Base-by-base conservation (phyloP, 2,888 invertebrate species). In the Scaeva pyrastri region DNA sequence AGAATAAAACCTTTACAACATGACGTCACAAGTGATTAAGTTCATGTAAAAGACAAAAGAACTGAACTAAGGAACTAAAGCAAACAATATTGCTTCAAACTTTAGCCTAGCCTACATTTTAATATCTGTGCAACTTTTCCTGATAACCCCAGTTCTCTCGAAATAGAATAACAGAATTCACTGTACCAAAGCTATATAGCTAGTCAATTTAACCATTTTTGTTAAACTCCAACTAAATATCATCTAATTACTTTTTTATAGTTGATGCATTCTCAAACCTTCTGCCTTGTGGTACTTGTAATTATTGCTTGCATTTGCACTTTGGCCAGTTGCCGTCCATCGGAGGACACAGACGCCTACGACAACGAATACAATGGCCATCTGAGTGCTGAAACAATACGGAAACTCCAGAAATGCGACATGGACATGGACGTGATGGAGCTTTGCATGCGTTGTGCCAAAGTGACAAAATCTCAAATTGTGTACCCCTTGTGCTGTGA, bases 401-500 rank as follows among this genome's bases (percentile, higher is more conserved):
- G 88, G 41, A 90, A 92, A 87, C 82, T 92, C 45, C 90, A 91
- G 45, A 89, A 90, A 71, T 92, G 92, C 55, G 91, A 91, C 48
- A 88, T 82, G 39, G 87, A 92, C 73, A 82, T 89, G 74, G 86
- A 88, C 1, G 88, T 90, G 1, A 91, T 91, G 91, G 93, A 93
- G 88, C 89, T 93, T 7, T 94, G 94, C 88, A 94, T 94, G 91
- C 91, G 93, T 60, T 94, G 94, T 85, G 94, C 94, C 14, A 94
- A 94, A 90, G 92, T 93, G 41, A 94, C 94, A 11, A 94, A 93
- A 89, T 93, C 94, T 0, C 90, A 91, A 19, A 90, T 90, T 62
- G 94, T 94, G 0, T 94, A 94, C 89, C 94, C 94, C 0, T 91
- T 94, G 92, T 94, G 94, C 89, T 94, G 94, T 87, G 91, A 90